Evolutionary conservation across 2,113 vertebrate species (phyloP).

Genomic region (Tyrannus savana): DNA sequence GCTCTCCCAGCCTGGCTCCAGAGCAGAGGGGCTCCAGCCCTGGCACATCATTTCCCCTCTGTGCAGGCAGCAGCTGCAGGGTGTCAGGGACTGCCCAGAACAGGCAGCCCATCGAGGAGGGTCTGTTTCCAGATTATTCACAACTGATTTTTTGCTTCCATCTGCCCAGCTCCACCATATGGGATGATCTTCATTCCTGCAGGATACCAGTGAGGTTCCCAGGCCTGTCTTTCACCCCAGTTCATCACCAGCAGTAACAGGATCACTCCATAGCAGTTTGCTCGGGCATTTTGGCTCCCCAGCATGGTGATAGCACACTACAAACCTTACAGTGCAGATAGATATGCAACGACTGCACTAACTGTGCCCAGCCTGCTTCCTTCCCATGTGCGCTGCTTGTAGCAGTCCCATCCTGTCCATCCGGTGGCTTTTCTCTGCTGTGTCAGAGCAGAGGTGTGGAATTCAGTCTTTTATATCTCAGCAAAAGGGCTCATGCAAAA

Average conservation of each 20-base stretch:
- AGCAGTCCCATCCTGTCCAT: background rate
- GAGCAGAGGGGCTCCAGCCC: background rate
- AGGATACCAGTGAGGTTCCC: background rate
- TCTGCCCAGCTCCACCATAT: background rate
- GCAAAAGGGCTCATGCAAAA: background rate
- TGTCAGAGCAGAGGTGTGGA: background rate
- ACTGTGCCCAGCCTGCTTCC: background rate
- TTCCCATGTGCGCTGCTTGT: background rate
- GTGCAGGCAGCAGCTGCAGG: background rate
- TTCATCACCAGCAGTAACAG: background rate
- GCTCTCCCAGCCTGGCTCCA: background rate
- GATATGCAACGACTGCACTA: background rate
- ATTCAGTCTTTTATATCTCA: background rate
- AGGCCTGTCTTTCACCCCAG: background rate
- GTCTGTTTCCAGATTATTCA: conserved; percentile 15
- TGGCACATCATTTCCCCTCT: background rate
- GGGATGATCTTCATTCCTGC: background rate
- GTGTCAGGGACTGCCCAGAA: background rate
- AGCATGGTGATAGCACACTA: background rate
- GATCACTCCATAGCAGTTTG: background rate
- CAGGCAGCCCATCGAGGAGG: background rate
- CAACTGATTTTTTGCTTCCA: background rate
- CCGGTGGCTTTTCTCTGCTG: background rate
- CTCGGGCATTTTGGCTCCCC: background rate
- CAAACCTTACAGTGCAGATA: background rate